A percentile compares a stretch with the other conserved stretches of the same genome.
These are phyloP conservation scores for Phenganax stokvisi DNA, from an alignment of 92 coral and sea anemone genomes.

Conservation along the genomic window DNA sequence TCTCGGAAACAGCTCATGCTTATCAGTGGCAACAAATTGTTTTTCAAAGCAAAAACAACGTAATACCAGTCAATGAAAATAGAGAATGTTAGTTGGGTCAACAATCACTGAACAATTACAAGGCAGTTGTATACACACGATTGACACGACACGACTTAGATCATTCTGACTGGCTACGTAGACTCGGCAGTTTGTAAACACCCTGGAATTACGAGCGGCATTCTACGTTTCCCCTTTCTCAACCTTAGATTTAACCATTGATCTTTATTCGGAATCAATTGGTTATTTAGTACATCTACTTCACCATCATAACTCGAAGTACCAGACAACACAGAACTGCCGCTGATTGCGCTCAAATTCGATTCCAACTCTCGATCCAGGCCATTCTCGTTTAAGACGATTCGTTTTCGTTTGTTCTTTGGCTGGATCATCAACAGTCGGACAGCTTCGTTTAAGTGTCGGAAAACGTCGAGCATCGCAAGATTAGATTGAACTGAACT, in stretches of 20 bases:
- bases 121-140: no score
- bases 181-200: constrained; percentile 57
- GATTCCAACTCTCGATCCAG: constrained; percentile 87
- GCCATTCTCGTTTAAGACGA: constrained; percentile 41
- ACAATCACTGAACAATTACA: no score
- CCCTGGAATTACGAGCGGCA: constrained; percentile 72
- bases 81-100: no score
- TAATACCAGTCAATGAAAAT: no score
- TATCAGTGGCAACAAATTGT: no score
- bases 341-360: constrained; percentile 80
- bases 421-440: constrained; percentile 88
- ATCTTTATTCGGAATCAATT: constrained; percentile 83
- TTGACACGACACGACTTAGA: neutral
- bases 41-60: no score
- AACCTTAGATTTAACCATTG: constrained; percentile 87
- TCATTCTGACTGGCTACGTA: neutral
- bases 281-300: constrained; percentile 72
- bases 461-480: constrained; percentile 71
- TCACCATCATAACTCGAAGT: constrained; percentile 88
- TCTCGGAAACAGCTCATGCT: no score
- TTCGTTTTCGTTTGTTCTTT: constrained; percentile 68
- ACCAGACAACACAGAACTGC: constrained; percentile 85
- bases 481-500: constrained; percentile 67
- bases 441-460: constrained; percentile 75
- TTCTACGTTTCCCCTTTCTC: constrained; percentile 76